Evolutionary conservation across 1,140 invertebrate species (phyloP).

Genomic region (Hyposmocoma kahamanoa): DNA sequence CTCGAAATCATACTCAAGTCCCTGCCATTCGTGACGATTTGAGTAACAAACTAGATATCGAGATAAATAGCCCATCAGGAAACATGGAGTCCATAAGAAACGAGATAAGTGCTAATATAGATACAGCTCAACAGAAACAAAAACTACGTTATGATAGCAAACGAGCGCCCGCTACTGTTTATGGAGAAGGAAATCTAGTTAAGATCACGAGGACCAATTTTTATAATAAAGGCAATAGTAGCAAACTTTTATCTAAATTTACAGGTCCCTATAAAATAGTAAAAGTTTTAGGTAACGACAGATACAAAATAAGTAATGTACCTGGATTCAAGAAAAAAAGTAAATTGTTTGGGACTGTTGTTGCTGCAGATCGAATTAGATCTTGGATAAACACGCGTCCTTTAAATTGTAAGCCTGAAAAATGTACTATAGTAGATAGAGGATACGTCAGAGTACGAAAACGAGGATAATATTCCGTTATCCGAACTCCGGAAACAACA

Average conservation of each 20-base stretch:
- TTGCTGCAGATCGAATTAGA: constrained; percentile 1
- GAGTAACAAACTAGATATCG: too few species aligned
- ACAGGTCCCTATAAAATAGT: background rate
- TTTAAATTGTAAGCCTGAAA: background rate
- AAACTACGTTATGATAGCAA: background rate
- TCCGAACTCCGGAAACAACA: background rate
- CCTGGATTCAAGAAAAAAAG: background rate
- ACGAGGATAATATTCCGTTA: background rate
- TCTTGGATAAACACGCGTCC: background rate
- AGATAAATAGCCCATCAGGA: too few species aligned
- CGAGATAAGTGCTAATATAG: too few species aligned
- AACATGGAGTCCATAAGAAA: too few species aligned
- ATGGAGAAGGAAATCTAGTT: background rate
- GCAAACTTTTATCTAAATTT: background rate
- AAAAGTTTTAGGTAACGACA: background rate
- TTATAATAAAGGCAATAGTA: background rate
- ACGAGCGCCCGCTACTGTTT: background rate
- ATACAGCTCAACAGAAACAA: background rate
- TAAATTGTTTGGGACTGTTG: background rate
- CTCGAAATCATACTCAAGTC: too few species aligned
- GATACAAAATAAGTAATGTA: background rate
- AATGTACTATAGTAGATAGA: background rate
- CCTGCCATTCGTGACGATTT: too few species aligned
- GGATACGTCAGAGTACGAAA: background rate
- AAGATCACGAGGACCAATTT: background rate